These are phyloP conservation scores for Typhlichthys eigenmanni DNA, from an alignment of 2,797 vertebrate species.

Conservation along the genomic window DNA sequence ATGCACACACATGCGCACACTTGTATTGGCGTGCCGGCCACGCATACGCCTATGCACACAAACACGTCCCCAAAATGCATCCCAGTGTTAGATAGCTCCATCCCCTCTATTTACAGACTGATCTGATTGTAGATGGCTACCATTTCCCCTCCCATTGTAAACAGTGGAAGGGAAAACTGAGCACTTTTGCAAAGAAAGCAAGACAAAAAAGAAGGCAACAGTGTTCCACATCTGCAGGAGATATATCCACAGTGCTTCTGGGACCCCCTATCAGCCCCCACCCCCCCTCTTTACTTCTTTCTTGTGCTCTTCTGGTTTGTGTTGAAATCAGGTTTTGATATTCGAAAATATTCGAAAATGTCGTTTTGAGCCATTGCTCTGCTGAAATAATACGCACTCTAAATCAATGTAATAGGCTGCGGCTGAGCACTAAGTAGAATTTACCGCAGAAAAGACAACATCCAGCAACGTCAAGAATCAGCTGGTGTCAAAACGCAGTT, in stretches of 20 bases:
- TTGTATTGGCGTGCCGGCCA: neutral
- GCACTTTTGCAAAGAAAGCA: neutral
- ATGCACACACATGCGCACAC: neutral
- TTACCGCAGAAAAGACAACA: conserved; percentile 32
- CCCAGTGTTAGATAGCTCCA: conserved; percentile 45
- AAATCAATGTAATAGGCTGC: conserved; percentile 64
- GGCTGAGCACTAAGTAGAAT: conserved; percentile 42
- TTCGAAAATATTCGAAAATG: conserved; percentile 55
- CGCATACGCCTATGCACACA: neutral
- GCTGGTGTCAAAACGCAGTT: conserved; percentile 34
- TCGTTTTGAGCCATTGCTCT: conserved; percentile 61
- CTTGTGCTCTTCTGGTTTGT: conserved; percentile 60
- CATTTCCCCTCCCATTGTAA: too few relatives aligned
- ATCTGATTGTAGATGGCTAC: too few relatives aligned
- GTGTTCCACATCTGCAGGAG: conserved; percentile 68
- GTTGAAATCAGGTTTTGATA: conserved; percentile 68
- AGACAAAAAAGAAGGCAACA: conserved; percentile 13
- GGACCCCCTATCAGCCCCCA: conserved; percentile 37
- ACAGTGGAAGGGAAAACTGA: too few relatives aligned
- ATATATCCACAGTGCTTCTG: conserved; percentile 60
- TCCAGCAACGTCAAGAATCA: conserved; percentile 19
- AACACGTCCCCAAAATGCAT: conserved; percentile 10
- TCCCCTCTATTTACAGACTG: conserved; percentile 42
- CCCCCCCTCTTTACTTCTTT: conserved; percentile 40
- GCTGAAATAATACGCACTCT: conserved; percentile 58